phyloP scores from a whole-genome alignment of 2,797 vertebrate species.

The Lindbergichthys nudifrons region DNA sequence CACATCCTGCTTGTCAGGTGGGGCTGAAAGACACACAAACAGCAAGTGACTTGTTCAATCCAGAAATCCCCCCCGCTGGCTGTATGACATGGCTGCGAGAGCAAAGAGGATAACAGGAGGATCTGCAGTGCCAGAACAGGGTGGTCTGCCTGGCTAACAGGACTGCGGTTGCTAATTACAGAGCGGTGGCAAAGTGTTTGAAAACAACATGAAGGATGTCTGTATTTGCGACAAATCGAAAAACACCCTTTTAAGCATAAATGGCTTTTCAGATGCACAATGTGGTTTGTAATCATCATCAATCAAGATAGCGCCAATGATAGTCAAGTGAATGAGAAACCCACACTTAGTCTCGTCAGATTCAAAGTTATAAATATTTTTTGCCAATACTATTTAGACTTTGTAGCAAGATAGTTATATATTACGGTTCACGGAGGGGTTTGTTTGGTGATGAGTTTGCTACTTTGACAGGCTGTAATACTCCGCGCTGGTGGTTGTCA shows the following conservation, averaged over 20 bases:
- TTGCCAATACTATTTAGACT: neutral
- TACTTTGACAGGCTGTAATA: slow-evolving; percentile 2
- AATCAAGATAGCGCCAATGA: neutral
- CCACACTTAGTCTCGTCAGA: neutral
- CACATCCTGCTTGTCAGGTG: slow-evolving; percentile 64
- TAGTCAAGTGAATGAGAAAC: neutral
- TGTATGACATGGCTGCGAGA: slow-evolving; percentile 39
- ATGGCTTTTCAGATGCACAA: slow-evolving; percentile 25
- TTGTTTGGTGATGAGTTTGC: neutral
- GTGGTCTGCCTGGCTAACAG: slow-evolving; percentile 33
- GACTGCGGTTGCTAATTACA: slow-evolving; percentile 39
- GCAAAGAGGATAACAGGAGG: slow-evolving; percentile 34
- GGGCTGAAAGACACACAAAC: slow-evolving; percentile 55
- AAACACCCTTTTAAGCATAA: slow-evolving; percentile 5
- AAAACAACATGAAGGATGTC: slow-evolving; percentile 18
- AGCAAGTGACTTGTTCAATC: slow-evolving; percentile 59
- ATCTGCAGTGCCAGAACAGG: slow-evolving; percentile 23
- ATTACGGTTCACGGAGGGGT: slow-evolving; percentile 7
- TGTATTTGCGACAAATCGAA: slow-evolving; percentile 6
- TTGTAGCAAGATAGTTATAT: neutral
- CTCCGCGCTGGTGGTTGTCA: neutral
- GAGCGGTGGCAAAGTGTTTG: slow-evolving; percentile 14
- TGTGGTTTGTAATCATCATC: slow-evolving; percentile 11
- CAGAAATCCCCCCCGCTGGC: slow-evolving; percentile 52
- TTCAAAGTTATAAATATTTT: neutral